phyloP scores from a whole-genome alignment of 2,888 invertebrate species.

The Sarcophaga subvicina region DNA sequence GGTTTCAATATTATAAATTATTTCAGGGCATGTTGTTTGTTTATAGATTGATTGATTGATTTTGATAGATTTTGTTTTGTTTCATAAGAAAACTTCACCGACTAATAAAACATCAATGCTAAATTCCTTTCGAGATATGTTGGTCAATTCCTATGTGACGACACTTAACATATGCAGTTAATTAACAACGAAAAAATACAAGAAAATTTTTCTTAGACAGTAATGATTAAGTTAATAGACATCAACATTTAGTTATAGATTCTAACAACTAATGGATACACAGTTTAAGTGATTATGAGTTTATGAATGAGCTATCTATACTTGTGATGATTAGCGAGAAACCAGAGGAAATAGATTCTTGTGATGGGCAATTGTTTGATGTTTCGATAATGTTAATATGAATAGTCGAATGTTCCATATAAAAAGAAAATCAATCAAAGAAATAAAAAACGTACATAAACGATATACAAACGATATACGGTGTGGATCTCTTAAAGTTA shows the following conservation, averaged over 20 bases:
- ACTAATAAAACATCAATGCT: conserved; percentile 60
- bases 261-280: conserved; percentile 48
- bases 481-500: conserved; percentile 55
- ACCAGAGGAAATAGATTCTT: not conserved
- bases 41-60: not conserved
- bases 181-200: not conserved
- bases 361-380: conserved; percentile 53
- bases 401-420: conserved; percentile 28
- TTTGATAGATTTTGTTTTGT: conserved; percentile 39
- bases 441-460: conserved; percentile 34
- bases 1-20: not conserved
- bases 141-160: conserved; percentile 55
- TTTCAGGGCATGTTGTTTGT: not conserved
- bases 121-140: conserved; percentile 39
- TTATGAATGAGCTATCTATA: conserved; percentile 49
- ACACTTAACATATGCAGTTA: conserved; percentile 49
- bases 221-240: conserved; percentile 51
- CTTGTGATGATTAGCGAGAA: conserved; percentile 26
- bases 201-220: conserved; percentile 30
- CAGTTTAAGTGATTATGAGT: conserved; percentile 43
- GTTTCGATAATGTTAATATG: conserved; percentile 60
- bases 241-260: conserved; percentile 52
- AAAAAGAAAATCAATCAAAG: conserved; percentile 22
- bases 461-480: conserved; percentile 16
- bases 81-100: conserved; percentile 69